These are phyloP conservation scores for Lepidocyrtinus sp. DNA, from an alignment of 2,888 invertebrate genomes.

Conservation along the genomic window DNA sequence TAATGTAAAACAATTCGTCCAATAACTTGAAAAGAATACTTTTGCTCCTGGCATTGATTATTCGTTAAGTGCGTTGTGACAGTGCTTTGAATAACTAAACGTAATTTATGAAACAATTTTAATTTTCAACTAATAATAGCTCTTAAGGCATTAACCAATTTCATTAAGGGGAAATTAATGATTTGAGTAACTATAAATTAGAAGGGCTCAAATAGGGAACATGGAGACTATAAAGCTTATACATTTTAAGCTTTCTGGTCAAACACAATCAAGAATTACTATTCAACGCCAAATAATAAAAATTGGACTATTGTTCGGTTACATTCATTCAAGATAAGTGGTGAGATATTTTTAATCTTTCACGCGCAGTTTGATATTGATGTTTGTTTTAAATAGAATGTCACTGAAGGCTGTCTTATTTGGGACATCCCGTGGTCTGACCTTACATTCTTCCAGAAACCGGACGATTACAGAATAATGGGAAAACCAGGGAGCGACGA, in stretches of 20 bases:
- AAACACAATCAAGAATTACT: background rate
- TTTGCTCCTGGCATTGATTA: no score
- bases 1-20: no score
- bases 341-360: background rate
- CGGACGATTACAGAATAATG: constrained; percentile 19
- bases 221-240: background rate
- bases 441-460: constrained; percentile 36
- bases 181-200: no score
- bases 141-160: no score
- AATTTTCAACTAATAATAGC: no score
- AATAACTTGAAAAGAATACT: no score
- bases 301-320: background rate
- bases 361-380: background rate
- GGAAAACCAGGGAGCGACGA: constrained; percentile 9
- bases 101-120: no score
- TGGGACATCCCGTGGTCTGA: constrained; percentile 59
- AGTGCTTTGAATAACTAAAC: no score
- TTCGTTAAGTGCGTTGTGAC: no score
- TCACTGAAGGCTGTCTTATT: constrained; percentile 52
- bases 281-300: background rate
- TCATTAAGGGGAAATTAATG: no score
- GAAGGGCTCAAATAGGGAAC: no score
- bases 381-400: background rate
- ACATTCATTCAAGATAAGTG: constrained; percentile 4
- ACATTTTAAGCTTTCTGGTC: background rate